Percentiles rank a stretch among this genome's conserved stretches.
phyloP scores from a whole-genome alignment of 2,888 invertebrate genomes.

The Ditula angustiorana region DNA sequence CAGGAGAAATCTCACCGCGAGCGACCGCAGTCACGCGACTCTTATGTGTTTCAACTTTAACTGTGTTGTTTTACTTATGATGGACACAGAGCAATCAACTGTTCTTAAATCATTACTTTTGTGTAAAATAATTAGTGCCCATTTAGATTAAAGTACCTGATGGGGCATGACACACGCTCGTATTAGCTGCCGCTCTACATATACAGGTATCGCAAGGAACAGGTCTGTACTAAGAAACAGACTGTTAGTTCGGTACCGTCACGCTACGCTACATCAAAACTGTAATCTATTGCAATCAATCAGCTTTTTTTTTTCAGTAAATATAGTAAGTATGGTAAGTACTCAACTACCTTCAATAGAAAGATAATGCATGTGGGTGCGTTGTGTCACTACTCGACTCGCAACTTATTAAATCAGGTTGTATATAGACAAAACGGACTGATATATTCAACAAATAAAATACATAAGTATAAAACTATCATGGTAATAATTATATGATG shows the following conservation, averaged over 20 bases:
- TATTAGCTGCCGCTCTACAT: background rate
- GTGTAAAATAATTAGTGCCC: background rate
- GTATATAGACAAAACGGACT: too few species aligned
- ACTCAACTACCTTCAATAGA: too few species aligned
- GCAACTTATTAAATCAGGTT: background rate
- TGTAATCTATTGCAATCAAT: background rate
- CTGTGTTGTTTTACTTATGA: constrained; percentile 15
- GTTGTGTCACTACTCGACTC: too few species aligned
- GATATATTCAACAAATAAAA: background rate
- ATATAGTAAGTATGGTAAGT: too few species aligned
- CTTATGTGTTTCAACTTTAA: constrained; percentile 44
- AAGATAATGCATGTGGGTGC: too few species aligned
- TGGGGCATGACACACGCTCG: constrained; percentile 56
- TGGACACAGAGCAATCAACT: background rate
- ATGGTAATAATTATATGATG: constrained; percentile 1
- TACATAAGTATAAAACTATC: background rate
- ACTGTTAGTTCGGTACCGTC: constrained; percentile 41
- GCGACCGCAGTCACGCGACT: constrained; percentile 72
- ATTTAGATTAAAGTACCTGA: constrained; percentile 46
- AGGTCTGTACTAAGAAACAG: constrained; percentile 45
- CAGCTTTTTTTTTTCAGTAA: too few species aligned
- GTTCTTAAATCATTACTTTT: background rate
- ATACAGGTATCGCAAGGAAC: background rate
- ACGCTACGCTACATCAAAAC: background rate
- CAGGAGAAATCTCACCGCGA: constrained; percentile 70